These are phyloP conservation scores for Sander vitreus DNA, from an alignment of 2,113 vertebrate species.

Conservation along the genomic window DNA sequence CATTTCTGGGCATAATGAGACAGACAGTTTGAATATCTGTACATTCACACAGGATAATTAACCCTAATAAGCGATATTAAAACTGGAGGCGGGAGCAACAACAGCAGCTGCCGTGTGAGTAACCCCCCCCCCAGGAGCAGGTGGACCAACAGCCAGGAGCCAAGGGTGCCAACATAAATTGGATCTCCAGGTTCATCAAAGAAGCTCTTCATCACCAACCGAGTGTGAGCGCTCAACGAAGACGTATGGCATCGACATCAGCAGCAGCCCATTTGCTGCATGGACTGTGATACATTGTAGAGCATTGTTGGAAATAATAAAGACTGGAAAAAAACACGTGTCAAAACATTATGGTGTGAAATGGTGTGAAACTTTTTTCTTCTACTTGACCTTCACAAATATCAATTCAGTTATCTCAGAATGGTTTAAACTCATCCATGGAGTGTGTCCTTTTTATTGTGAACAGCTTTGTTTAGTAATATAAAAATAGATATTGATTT, in stretches of 20 bases:
- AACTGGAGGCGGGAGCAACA: constrained; percentile 46
- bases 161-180: constrained; percentile 18
- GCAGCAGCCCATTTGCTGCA: neutral
- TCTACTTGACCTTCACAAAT: too few relatives aligned
- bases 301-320: too few relatives aligned
- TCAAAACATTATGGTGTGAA: too few relatives aligned
- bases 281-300: too few relatives aligned
- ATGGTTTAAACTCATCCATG: too few relatives aligned
- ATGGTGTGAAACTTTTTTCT: too few relatives aligned
- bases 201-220: constrained; percentile 28
- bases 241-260: neutral
- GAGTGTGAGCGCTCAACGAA: neutral
- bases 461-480: neutral
- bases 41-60: constrained; percentile 47
- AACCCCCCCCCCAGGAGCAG: constrained; percentile 26
- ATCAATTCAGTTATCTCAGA: too few relatives aligned
- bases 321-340: too few relatives aligned
- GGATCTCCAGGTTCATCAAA: constrained; percentile 32
- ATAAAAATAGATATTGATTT: neutral
- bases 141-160: constrained; percentile 18
- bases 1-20: constrained; percentile 65
- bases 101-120: constrained; percentile 22
- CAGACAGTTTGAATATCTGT: constrained; percentile 55
- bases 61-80: constrained; percentile 73
- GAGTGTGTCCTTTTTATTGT: neutral